These are phyloP conservation scores for Luidia sarsii DNA, from an alignment of 53 echinoderm and acorn worm genomes.

Conservation along the genomic window DNA sequence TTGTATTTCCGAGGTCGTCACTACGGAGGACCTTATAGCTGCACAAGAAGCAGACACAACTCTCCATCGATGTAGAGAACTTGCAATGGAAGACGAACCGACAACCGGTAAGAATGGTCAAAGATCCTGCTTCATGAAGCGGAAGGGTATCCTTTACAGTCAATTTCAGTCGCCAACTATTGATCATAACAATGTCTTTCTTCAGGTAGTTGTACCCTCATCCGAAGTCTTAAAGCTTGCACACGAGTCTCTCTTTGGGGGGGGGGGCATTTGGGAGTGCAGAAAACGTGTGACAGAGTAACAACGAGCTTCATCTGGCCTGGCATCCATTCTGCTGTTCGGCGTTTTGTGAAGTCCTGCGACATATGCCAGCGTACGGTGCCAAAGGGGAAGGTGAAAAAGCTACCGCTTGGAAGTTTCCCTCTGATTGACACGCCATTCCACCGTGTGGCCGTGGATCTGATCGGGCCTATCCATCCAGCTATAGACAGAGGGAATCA, in stretches of 20 bases:
- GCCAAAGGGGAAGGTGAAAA: conserved; percentile 37
- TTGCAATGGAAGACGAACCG: background rate
- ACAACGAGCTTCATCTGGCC: conserved; percentile 50
- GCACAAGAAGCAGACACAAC: conserved; percentile 42
- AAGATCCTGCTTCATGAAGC: background rate
- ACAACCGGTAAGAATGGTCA: background rate
- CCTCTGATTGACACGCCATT: conserved; percentile 52
- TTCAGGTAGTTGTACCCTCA: conserved; percentile 45
- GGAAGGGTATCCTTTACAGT: conserved; percentile 34
- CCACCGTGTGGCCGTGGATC: conserved; percentile 46
- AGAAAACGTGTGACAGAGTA: conserved; percentile 59
- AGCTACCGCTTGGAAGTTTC: conserved; percentile 44
- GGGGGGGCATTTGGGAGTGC: conserved; percentile 47
- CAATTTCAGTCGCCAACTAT: conserved; percentile 33
- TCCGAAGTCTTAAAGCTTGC: conserved; percentile 33
- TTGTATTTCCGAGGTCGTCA: conserved; percentile 32
- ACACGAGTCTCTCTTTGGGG: conserved; percentile 61
- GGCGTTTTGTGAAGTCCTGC: conserved; percentile 53
- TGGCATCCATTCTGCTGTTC: conserved; percentile 30
- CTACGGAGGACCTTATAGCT: conserved; percentile 4
- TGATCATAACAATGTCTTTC: conserved; percentile 15
- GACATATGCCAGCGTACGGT: conserved; percentile 65
- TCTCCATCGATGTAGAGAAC: conserved; percentile 25
- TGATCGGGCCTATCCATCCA: conserved; percentile 53
- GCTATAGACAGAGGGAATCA: conserved; percentile 28